phyloP scores from a whole-genome alignment of 2,797 vertebrate genomes.

The Chaunax sp. region DNA sequence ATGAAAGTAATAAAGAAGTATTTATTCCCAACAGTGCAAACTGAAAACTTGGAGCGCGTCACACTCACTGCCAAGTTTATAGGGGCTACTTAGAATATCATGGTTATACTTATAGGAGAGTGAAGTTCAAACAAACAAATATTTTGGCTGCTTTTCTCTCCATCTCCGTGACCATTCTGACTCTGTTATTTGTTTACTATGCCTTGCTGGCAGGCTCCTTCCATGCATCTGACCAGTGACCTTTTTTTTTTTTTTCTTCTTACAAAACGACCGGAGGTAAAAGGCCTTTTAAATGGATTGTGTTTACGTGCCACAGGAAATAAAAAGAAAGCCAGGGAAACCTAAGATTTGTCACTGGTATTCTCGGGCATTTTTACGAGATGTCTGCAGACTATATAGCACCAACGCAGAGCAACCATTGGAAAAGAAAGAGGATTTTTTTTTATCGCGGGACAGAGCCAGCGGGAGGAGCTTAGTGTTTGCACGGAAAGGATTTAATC shows the following conservation, averaged over 20 bases:
- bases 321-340: not conserved
- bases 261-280: conserved; percentile 39
- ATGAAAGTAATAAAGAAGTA: conserved; percentile 15
- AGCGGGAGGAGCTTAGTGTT: conserved; percentile 15
- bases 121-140: conserved; percentile 32
- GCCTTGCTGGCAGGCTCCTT: conserved; percentile 35
- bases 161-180: conserved; percentile 17
- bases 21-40: conserved; percentile 27
- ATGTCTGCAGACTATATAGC: conserved; percentile 14
- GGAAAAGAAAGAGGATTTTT: conserved; percentile 34
- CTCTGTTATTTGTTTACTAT: conserved; percentile 44
- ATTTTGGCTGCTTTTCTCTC: conserved; percentile 34
- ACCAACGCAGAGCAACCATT: conserved; percentile 21
- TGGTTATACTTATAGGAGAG: conserved; percentile 22
- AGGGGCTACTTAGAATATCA: conserved; percentile 14
- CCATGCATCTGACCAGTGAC: conserved; percentile 29
- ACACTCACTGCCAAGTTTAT: conserved; percentile 36
- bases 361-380: conserved; percentile 54
- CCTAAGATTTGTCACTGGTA: conserved; percentile 45
- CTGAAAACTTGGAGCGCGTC: conserved; percentile 15
- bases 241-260: conserved; percentile 24
- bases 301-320: conserved; percentile 32
- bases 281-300: conserved; percentile 62
- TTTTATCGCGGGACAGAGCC: conserved; percentile 12
- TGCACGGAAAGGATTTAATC: conserved; percentile 21